Evolutionary conservation across 2,113 vertebrate genomes (phyloP), one percentile per base, ranked within the genome.

Genomic region (Otocyon megalotis): DNA sequence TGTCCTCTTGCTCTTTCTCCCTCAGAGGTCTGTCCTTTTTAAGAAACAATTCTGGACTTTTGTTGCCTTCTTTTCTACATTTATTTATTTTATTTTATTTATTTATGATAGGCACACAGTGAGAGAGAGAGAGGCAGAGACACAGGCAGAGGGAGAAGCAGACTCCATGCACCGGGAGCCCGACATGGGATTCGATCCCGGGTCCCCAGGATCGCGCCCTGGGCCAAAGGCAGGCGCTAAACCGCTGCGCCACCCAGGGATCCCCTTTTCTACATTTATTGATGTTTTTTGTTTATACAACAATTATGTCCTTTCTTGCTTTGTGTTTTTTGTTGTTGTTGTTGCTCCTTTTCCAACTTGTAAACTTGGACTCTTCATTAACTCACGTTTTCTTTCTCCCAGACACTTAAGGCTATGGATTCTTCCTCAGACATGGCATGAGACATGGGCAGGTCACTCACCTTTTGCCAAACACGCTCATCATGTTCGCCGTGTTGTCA

Each of bases 401-500:
- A 54, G 15, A 90, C 15, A 16, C 24, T 10, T 20, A 30, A 5
- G 60, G 32, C 10, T 16, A 8, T 13, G 1, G 13, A n/a, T 13
- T 80, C 63, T n/a, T 37, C n/a, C 17, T 37, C 11, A 35, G 32
- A 14, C 1, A 2, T 67, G 71, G 19, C 1, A 1, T 0, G 26
- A 9, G 26, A 43, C 7, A 0, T 87, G 14, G 32, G 30, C 3
- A 22, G 30, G 16, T 65, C 16, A 15, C 16, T 62, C 3, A 30
- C 5, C 43, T 24, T 60, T 53, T 37, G 24, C 14, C n/a, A 2
- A 53, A 19, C 48, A 9, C 1, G 0, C n/a, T 14, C 48, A 9
- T 30, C 24, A 35, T n/a, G 5, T 10, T 37, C 19, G 2, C 3
- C 9, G 8, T 11, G 9, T 14, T 13, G 3, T n/a, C 14, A 24